These are phyloP conservation scores for Catostomus latipinnis DNA, from an alignment of 2,797 vertebrate species.

Conservation along the genomic window DNA sequence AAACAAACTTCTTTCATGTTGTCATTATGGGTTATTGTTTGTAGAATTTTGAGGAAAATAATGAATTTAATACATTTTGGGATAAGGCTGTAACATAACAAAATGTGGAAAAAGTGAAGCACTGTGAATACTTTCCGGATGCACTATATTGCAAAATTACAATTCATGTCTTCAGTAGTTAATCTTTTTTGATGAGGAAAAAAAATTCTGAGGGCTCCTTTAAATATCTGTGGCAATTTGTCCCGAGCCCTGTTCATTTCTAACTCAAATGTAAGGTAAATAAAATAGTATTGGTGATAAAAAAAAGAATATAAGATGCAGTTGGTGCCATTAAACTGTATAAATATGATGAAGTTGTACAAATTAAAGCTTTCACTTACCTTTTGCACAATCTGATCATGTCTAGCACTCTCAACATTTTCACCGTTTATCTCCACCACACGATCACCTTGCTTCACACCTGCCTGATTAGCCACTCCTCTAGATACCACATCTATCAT, in stretches of 20 bases:
- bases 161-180: no score
- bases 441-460: slow-evolving; percentile 81
- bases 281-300: background rate
- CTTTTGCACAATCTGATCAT: slow-evolving; percentile 84
- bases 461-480: slow-evolving; percentile 83
- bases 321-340: no score
- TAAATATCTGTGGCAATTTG: background rate
- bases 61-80: no score
- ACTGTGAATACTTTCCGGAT: no score
- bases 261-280: background rate
- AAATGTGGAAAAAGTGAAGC: no score
- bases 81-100: no score
- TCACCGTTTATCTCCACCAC: slow-evolving; percentile 91
- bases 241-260: background rate
- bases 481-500: slow-evolving; percentile 79
- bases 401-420: slow-evolving; percentile 80
- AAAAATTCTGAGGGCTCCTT: background rate
- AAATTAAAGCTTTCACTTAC: slow-evolving; percentile 61
- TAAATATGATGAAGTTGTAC: background rate
- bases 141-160: no score
- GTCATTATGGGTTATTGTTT: no score
- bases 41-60: no score
- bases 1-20: no score
- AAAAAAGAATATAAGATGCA: background rate
- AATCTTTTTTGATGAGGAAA: no score